Evolutionary conservation across 2,888 invertebrate species (phyloP).

Genomic region (Orchestes rusci): DNA sequence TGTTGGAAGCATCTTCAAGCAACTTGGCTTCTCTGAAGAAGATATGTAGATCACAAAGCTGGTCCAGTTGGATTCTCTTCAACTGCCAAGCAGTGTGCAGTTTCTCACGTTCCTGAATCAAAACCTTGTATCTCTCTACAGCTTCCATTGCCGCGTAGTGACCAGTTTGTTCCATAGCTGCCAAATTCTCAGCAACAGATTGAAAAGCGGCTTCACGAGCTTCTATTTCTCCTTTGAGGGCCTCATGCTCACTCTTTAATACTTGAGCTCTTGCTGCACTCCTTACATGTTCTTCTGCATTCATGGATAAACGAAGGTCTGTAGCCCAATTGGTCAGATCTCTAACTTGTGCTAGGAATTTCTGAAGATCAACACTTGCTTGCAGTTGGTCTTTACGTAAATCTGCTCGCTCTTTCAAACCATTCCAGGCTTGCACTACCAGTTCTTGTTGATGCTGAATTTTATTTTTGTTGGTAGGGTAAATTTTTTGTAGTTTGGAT

Average conservation of each 20-base stretch:
- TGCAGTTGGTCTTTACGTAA: conserved; percentile 72
- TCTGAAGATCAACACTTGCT: conserved; percentile 82
- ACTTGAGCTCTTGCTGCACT: conserved; percentile 77
- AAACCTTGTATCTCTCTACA: conserved; percentile 67
- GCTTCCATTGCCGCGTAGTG: conserved; percentile 78
- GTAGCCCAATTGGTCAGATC: conserved; percentile 87
- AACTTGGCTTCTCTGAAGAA: conserved; percentile 92
- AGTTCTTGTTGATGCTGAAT: conserved; percentile 82
- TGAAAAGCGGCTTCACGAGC: conserved; percentile 78
- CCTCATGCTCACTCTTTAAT: conserved; percentile 75
- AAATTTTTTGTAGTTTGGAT: conserved; percentile 73
- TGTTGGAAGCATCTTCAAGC: conserved; percentile 78
- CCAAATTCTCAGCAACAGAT: conserved; percentile 65
- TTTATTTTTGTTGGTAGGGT: conserved; percentile 87
- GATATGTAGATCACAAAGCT: conserved; percentile 87
- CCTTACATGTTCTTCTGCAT: conserved; percentile 73
- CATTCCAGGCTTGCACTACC: conserved; percentile 81
- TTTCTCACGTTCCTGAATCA: conserved; percentile 71
- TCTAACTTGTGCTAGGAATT: conserved; percentile 75
- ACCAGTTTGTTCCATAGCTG: conserved; percentile 73
- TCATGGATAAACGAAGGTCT: conserved; percentile 67
- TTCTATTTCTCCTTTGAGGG: conserved; percentile 78
- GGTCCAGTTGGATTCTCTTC: conserved; percentile 81
- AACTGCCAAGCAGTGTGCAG: conserved; percentile 82
- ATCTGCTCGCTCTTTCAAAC: conserved; percentile 74